These are phyloP conservation scores for Diarsia rubi DNA, from an alignment of 2,888 invertebrate genomes.

Conservation along the genomic window DNA sequence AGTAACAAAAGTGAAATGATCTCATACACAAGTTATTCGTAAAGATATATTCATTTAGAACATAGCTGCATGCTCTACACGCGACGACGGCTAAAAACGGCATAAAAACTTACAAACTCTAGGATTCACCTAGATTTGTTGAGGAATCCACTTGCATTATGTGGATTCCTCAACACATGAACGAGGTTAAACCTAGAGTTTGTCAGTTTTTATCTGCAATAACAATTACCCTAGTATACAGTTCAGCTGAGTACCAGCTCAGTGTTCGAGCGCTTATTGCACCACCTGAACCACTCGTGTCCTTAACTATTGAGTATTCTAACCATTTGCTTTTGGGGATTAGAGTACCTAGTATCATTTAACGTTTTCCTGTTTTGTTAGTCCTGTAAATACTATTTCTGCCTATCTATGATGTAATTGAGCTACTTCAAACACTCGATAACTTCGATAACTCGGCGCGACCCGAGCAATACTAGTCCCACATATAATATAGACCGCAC, in stretches of 20 bases:
- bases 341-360: neutral
- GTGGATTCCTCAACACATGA: too few species aligned
- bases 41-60: neutral
- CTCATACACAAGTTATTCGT: neutral
- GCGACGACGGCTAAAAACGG: neutral
- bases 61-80: neutral
- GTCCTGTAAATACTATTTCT: neutral
- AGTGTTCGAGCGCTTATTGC: neutral
- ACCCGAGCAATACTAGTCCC: neutral
- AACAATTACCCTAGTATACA: neutral
- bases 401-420: neutral
- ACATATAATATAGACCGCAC: neutral
- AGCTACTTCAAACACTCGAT: neutral
- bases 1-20: neutral
- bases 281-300: neutral
- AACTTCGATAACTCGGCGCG: neutral
- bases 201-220: too few species aligned
- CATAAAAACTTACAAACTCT: neutral
- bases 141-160: too few species aligned
- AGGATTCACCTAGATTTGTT: neutral
- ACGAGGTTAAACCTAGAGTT: too few species aligned
- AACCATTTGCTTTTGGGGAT: neutral
- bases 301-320: neutral
- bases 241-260: neutral
- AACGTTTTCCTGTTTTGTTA: neutral